Base-by-base conservation (phyloP, 2,113 vertebrate genomes). In the Cranoglanis bouderius region DNA sequence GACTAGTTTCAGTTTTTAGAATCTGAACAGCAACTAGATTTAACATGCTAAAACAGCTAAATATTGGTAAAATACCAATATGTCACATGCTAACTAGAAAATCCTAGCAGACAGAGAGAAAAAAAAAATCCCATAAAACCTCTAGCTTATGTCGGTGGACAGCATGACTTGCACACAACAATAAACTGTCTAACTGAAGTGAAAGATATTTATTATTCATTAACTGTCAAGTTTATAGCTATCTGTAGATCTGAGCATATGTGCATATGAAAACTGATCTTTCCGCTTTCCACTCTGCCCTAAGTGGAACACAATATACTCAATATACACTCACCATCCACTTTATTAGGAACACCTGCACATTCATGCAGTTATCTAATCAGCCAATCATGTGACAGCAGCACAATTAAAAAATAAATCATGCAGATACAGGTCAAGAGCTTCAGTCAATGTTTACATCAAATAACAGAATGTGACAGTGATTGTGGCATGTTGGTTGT, bases 191-290 rank as follows among this genome's bases (percentile, higher is more conserved):
- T 74, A 43, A 74, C 8, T 74, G 35, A 19, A 38, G 2, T 74
- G 35, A 24, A 4, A 74, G 19, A 40, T 40, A 74, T 43, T 75
- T 40, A 74, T 18, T 40, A 6, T 74, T 74, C 35, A 74, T 40
- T 74, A 74, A 74, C 18, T 40, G 4, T 6, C 1, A 18, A 40
- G 16, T 74, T 35, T 72, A 72, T 72, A 72, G 16, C 38, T 38
- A 72, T 38, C 21, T 74, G 70, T 74, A 74, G 72, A 40, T 74
- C 72, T 43, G 72, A 75, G 72, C 19, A 43, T 75, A 43, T 75
- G 72, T 43, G 67, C 67, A n/a, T 38, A 35, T 19, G 19, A 72
- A 35, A 72, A 43, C 38, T 38, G 16, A 16, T 72, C 67, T 72
- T 72, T 72, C 38, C 32, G 18, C 7, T 70, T 70, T 70, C n/a